Percentiles rank a stretch among this genome's conserved stretches.
phyloP scores from a whole-genome alignment of 2,888 invertebrate species.

The Sipunculus nudus region DNA sequence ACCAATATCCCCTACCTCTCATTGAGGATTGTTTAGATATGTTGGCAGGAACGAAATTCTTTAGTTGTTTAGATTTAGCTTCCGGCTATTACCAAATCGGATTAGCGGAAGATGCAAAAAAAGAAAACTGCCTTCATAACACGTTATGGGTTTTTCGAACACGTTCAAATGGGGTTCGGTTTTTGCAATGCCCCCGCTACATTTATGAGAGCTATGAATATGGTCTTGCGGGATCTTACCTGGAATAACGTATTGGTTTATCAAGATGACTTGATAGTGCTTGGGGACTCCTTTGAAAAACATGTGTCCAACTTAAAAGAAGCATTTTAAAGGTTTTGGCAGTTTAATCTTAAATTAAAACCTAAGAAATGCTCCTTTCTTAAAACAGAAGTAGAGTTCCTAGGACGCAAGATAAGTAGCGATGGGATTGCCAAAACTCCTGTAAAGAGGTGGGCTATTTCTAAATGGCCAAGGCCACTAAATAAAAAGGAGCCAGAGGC shows the following conservation, averaged over 20 bases:
- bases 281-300: neutral
- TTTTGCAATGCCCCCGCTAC: constrained; percentile 6
- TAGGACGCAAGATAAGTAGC: neutral
- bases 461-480: too few relatives aligned
- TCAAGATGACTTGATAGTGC: constrained; percentile 9
- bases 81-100: too few relatives aligned
- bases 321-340: constrained; percentile 1
- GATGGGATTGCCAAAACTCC: neutral
- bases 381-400: constrained; percentile 2
- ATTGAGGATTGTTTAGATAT: too few relatives aligned
- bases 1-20: too few relatives aligned
- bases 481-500: too few relatives aligned
- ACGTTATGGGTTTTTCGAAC: constrained; percentile 10
- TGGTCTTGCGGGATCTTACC: neutral
- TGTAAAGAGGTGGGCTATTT: too few relatives aligned
- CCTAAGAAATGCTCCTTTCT: constrained; percentile 7
- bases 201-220: too few relatives aligned
- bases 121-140: constrained; percentile 13
- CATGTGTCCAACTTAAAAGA: neutral
- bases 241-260: constrained; percentile 3
- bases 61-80: too few relatives aligned
- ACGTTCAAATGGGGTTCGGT: constrained; percentile 9
- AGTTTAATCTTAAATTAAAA: constrained; percentile 4
- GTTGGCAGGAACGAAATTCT: too few relatives aligned
- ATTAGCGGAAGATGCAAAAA: too few relatives aligned